Conservation (phyloP, 2,888 invertebrate species). For the Byasa hedistus region DNA sequence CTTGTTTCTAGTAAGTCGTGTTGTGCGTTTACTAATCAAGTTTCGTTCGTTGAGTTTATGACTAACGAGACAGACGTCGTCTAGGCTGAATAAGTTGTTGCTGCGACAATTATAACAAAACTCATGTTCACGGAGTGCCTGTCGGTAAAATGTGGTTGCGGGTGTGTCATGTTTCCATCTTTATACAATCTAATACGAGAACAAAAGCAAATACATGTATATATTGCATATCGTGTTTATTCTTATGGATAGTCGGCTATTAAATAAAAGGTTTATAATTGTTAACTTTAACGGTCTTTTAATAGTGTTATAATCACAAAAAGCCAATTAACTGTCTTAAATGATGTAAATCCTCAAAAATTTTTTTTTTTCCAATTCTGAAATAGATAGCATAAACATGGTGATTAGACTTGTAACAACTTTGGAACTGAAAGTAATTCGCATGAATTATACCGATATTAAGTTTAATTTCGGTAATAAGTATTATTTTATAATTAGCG, state of each 20-base stretch:
- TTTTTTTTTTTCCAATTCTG: neutral
- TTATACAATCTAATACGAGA: conserved; percentile 14
- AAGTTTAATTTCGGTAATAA: neutral
- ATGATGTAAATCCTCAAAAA: no score
- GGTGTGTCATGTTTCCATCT: conserved; percentile 29
- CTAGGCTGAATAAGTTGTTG: conserved; percentile 24
- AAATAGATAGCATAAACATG: conserved; percentile 33
- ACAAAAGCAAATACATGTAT: conserved; percentile 18
- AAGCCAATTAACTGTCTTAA: no score
- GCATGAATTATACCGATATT: conserved; percentile 13
- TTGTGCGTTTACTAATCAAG: conserved; percentile 20
- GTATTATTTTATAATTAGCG: conserved; percentile 5
- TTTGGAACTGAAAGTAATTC: conserved; percentile 45
- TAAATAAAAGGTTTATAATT: neutral
- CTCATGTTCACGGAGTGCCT: conserved; percentile 21
- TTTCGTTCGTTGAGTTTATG: conserved; percentile 26
- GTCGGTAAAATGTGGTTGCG: conserved; percentile 42
- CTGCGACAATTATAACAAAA: conserved; percentile 27
- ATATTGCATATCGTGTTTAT: conserved; percentile 10
- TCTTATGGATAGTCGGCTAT: neutral
- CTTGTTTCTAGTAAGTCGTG: conserved; percentile 5
- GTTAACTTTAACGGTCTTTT: conserved; percentile 26
- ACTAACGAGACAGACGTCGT: conserved; percentile 26
- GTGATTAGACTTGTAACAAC: conserved; percentile 42
- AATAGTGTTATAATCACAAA: neutral